Conservation (phyloP, 2,888 invertebrate species). For the Belgica antarctica region DNA sequence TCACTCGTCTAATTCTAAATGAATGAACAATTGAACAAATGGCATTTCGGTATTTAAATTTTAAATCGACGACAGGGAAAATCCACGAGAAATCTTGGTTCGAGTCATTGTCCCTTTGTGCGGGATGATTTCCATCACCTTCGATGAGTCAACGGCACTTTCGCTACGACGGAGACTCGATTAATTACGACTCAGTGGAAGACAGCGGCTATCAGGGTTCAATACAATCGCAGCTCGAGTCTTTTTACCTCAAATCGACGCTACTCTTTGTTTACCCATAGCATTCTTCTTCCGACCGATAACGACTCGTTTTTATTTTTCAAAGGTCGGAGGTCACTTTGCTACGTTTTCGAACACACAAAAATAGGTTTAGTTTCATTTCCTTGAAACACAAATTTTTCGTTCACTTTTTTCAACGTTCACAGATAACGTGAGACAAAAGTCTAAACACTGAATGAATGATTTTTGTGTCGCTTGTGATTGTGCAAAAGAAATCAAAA, state of each 20-base stretch:
- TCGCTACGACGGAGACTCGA: no score
- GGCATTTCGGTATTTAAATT: slow-evolving; percentile 42
- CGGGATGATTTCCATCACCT: background rate
- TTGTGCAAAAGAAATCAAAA: slow-evolving; percentile 15
- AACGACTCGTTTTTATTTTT: background rate
- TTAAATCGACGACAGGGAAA: slow-evolving; percentile 39
- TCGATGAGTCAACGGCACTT: slow-evolving; percentile 38
- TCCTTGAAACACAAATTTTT: slow-evolving; percentile 32
- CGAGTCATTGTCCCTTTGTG: slow-evolving; percentile 12
- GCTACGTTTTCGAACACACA: slow-evolving; percentile 33
- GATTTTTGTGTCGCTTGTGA: background rate
- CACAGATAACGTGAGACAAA: background rate
- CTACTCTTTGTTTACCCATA: slow-evolving; percentile 38
- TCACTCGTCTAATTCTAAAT: slow-evolving; percentile 32
- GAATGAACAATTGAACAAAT: slow-evolving; percentile 44
- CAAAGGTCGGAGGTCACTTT: slow-evolving; percentile 26
- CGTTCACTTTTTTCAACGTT: background rate
- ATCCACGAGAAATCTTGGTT: background rate
- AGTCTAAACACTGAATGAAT: slow-evolving; percentile 20
- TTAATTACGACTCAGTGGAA: background rate
- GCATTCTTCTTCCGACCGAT: slow-evolving; percentile 27
- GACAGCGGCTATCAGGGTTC: background rate
- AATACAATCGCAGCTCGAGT: background rate
- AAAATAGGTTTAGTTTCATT: slow-evolving; percentile 12
- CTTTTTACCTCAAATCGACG: slow-evolving; percentile 31